phyloP scores from a whole-genome alignment of 1,140 invertebrate genomes.

The Meteorus sp. region DNA sequence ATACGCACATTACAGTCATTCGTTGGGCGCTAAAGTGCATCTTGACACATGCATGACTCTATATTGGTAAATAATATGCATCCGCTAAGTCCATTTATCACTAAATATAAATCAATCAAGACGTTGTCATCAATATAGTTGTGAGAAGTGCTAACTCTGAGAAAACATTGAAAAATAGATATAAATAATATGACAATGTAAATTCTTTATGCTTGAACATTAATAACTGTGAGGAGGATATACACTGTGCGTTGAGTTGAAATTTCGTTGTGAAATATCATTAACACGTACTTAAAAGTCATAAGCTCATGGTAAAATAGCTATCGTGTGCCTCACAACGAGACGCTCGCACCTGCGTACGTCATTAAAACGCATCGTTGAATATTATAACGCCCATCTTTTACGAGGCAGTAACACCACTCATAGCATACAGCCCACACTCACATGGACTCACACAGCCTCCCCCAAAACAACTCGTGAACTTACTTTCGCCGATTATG shows the following conservation, averaged over 20 bases:
- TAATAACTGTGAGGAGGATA: too few relatives aligned
- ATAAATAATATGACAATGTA: too few relatives aligned
- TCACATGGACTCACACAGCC: too few relatives aligned
- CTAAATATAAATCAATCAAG: too few relatives aligned
- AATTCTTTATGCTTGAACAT: too few relatives aligned
- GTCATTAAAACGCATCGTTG: conserved; percentile 41
- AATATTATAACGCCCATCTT: conserved; percentile 36
- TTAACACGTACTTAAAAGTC: conserved; percentile 38
- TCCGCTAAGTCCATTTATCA: neutral
- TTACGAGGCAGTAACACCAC: conserved; percentile 38
- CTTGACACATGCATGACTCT: conserved; percentile 14
- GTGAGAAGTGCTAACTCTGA: too few relatives aligned
- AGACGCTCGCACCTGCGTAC: conserved; percentile 35
- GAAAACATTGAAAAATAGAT: too few relatives aligned
- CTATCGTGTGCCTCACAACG: conserved; percentile 5
- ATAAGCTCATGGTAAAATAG: conserved; percentile 13
- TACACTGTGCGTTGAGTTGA: conserved; percentile 8
- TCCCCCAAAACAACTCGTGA: conserved; percentile 20
- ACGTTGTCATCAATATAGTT: too few relatives aligned
- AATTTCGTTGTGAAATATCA: conserved; percentile 33
- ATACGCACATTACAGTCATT: conserved; percentile 55
- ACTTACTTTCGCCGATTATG: conserved; percentile 15
- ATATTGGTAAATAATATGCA: too few relatives aligned
- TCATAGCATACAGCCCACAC: too few relatives aligned
- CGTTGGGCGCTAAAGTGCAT: conserved; percentile 16